Evolutionary conservation across 2,888 invertebrate genomes (phyloP).

Genomic region (Horisme vitalbata): DNA sequence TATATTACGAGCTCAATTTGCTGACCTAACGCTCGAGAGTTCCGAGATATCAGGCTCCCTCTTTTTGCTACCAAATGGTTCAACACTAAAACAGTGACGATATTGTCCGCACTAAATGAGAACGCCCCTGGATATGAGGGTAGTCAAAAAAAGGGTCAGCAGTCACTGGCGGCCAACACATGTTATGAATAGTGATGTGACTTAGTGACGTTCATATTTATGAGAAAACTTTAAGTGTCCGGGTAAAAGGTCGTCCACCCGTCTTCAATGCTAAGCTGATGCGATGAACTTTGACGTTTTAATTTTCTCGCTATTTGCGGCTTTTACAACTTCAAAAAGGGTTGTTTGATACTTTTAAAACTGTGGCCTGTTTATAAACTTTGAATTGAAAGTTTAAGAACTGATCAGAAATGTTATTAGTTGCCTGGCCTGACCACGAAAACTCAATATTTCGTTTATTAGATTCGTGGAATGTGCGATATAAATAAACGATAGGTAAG

Average conservation of each 20-base stretch:
- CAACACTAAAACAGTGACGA: slow-evolving; percentile 34
- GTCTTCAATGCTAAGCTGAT: slow-evolving; percentile 13
- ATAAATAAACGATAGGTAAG: no score
- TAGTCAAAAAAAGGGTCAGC: slow-evolving; percentile 54
- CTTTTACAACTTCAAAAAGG: slow-evolving; percentile 16
- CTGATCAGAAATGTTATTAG: slow-evolving; percentile 14
- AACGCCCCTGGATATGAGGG: slow-evolving; percentile 36
- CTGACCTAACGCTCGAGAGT: slow-evolving; percentile 19
- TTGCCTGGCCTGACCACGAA: no score
- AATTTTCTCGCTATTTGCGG: slow-evolving; percentile 20
- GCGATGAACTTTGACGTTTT: slow-evolving; percentile 23
- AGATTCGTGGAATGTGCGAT: no score
- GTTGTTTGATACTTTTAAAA: slow-evolving; percentile 24
- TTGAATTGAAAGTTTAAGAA: slow-evolving; percentile 10
- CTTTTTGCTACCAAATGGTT: slow-evolving; percentile 32
- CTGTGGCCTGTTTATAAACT: slow-evolving; percentile 18
- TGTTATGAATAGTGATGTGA: slow-evolving; percentile 55
- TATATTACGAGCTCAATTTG: not conserved
- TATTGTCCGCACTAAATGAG: slow-evolving; percentile 36
- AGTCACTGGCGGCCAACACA: slow-evolving; percentile 39
- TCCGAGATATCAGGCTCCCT: slow-evolving; percentile 19
- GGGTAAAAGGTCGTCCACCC: slow-evolving; percentile 12
- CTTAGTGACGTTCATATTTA: slow-evolving; percentile 54
- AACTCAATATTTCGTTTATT: no score
- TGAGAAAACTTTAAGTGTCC: slow-evolving; percentile 51